A percentile compares a stretch with the other conserved stretches of the same genome.
Evolutionary conservation across 2,797 vertebrate genomes (phyloP).

Genomic region (Kryptolebias ocellatus): DNA sequence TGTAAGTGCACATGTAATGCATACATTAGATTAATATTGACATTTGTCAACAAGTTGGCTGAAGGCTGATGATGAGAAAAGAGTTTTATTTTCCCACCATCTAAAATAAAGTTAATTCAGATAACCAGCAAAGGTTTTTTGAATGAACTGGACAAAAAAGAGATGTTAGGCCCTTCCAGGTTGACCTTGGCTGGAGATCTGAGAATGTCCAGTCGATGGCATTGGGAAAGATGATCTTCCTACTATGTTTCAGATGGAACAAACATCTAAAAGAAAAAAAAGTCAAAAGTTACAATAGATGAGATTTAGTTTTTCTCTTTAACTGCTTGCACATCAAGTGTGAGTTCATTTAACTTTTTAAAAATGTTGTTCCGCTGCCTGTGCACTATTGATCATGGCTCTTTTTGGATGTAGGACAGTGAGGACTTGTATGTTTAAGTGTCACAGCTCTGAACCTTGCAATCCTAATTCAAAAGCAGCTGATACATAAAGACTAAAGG

Average conservation of each 20-base stretch:
- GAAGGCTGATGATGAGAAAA: too few species aligned
- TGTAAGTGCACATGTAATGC: too few species aligned
- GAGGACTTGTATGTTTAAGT: not conserved
- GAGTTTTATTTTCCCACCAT: too few species aligned
- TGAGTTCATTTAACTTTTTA: slow-evolving; percentile 9
- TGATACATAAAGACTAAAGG: slow-evolving; percentile 2
- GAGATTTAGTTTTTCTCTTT: not conserved
- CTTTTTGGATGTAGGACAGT: not conserved
- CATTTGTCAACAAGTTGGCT: too few species aligned
- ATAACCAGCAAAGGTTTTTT: not conserved
- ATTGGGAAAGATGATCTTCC: not conserved
- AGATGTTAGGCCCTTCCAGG: not conserved
- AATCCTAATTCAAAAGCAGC: slow-evolving; percentile 6
- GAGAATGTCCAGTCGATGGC: not conserved
- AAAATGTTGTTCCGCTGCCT: slow-evolving; percentile 1
- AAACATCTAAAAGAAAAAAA: not conserved
- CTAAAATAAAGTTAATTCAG: too few species aligned
- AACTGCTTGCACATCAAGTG: slow-evolving; percentile 8
- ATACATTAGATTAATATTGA: too few species aligned
- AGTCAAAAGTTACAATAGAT: not conserved
- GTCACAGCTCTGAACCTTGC: not conserved
- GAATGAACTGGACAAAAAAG: not conserved
- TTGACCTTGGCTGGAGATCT: not conserved
- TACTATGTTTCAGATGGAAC: slow-evolving; percentile 1
- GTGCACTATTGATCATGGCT: slow-evolving; percentile 7